A percentile compares a stretch with the other conserved stretches of the same genome.
phyloP scores from a whole-genome alignment of 1,140 invertebrate genomes.

The Idris sp. region DNA sequence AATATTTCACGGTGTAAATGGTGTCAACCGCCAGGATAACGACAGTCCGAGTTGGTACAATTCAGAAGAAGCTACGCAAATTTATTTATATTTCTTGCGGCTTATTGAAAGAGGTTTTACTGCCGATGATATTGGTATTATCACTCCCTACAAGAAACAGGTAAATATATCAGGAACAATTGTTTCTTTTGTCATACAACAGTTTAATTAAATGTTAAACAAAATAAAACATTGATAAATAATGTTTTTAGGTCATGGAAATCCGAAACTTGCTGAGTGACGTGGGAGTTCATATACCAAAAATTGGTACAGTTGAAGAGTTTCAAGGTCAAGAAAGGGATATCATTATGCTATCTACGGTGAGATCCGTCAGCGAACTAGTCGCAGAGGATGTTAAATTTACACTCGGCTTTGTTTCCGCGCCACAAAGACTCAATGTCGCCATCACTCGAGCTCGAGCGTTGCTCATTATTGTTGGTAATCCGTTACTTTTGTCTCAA shows the following conservation, averaged over 20 bases:
- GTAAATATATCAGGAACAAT: too few relatives aligned
- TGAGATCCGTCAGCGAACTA: constrained; percentile 81
- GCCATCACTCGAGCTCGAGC: constrained; percentile 89
- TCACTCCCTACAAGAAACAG: constrained; percentile 95
- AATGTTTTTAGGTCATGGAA: constrained; percentile 83
- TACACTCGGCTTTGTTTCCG: constrained; percentile 86
- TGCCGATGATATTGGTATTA: constrained; percentile 90
- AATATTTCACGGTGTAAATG: constrained; percentile 90
- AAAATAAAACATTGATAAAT: constrained; percentile 88
- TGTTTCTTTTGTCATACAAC: too few relatives aligned
- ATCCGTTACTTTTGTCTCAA: constrained; percentile 85
- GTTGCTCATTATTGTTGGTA: constrained; percentile 89
- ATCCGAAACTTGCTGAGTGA: constrained; percentile 84
- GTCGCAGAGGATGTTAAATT: constrained; percentile 80
- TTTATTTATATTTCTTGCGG: constrained; percentile 81
- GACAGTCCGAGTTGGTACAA: constrained; percentile 94
- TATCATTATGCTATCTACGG: constrained; percentile 92
- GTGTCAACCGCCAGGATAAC: constrained; percentile 84
- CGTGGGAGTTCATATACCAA: constrained; percentile 83
- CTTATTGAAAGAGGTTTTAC: constrained; percentile 83
- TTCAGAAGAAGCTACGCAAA: constrained; percentile 87
- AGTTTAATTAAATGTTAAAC: too few relatives aligned
- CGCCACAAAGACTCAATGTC: constrained; percentile 90
- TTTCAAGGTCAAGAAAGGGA: constrained; percentile 96
- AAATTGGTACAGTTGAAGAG: constrained; percentile 96